Evolutionary conservation across 2,888 invertebrate genomes (phyloP).

Genomic region (Xanthostigma xanthostigma): DNA sequence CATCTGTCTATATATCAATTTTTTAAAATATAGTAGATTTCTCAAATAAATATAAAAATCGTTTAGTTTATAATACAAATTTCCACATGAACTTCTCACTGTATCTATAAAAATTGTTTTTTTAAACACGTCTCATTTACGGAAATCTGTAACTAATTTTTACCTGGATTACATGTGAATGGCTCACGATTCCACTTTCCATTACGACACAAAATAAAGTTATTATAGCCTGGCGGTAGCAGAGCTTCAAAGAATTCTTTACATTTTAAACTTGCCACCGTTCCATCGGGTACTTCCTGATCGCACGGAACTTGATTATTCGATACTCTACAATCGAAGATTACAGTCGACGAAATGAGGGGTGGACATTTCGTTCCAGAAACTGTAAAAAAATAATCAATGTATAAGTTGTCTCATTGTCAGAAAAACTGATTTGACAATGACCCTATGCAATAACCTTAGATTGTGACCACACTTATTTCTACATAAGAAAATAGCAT

Average conservation of each 20-base stretch:
- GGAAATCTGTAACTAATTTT: neutral
- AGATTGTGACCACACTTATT: no score
- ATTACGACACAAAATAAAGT: conserved; percentile 3
- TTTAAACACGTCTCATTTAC: no score
- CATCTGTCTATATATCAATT: no score
- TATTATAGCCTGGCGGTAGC: neutral
- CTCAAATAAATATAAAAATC: no score
- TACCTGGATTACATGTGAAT: conserved; percentile 8
- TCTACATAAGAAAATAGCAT: no score
- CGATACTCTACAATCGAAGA: conserved; percentile 3
- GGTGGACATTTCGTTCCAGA: conserved; percentile 2
- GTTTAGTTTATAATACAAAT: no score
- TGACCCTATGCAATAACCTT: no score
- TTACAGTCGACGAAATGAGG: conserved; percentile 2
- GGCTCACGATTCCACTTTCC: conserved; percentile 7
- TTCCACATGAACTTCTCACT: no score
- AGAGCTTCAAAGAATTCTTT: conserved; percentile 3
- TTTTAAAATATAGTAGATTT: no score
- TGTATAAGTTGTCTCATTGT: no score
- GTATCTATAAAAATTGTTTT: no score
- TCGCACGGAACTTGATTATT: conserved; percentile 2
- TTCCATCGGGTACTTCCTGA: conserved; percentile 6
- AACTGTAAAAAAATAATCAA: conserved; percentile 3
- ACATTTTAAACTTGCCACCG: conserved; percentile 6
- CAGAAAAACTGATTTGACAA: no score